A percentile compares a stretch with the other conserved stretches of the same genome.
These are phyloP conservation scores for Drosophila simulans DNA, from an alignment of 1,140 invertebrate genomes.

Conservation along the genomic window DNA sequence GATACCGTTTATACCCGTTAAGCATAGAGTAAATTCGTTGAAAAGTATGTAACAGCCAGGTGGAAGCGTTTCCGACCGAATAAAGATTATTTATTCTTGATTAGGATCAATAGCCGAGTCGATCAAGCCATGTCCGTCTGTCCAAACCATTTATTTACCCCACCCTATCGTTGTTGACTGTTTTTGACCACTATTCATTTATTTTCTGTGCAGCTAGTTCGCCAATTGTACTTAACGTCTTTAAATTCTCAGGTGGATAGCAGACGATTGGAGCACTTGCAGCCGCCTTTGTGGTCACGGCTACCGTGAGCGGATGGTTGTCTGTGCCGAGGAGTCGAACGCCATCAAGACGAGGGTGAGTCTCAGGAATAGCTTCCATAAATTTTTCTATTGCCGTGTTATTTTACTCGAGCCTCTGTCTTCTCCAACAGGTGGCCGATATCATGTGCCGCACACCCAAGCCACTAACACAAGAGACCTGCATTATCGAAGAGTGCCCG, in stretches of 20 bases:
- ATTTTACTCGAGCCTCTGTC: constrained; percentile 39
- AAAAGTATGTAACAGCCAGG: too few relatives aligned
- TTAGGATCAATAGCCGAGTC: too few relatives aligned
- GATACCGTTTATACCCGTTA: too few relatives aligned
- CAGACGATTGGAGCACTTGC: constrained; percentile 94
- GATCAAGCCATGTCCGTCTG: too few relatives aligned
- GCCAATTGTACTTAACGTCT: constrained; percentile 45
- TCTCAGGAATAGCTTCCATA: neutral
- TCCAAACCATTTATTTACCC: too few relatives aligned
- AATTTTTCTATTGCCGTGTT: constrained; percentile 69
- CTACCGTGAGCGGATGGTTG: constrained; percentile 89
- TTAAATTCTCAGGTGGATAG: constrained; percentile 90
- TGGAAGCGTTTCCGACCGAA: too few relatives aligned
- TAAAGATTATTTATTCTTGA: too few relatives aligned
- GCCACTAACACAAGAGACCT: constrained; percentile 91
- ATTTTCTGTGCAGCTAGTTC: constrained; percentile 38
- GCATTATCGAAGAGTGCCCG: constrained; percentile 93
- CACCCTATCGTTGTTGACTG: neutral
- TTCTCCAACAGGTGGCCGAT: constrained; percentile 87
- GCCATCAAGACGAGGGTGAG: constrained; percentile 89
- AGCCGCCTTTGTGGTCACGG: constrained; percentile 93
- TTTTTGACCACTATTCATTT: constrained; percentile 52
- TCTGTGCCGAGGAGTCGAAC: constrained; percentile 91
- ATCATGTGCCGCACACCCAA: constrained; percentile 90
- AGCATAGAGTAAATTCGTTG: too few relatives aligned